Evolutionary conservation across 2,797 vertebrate species (phyloP).

Genomic region (Argya squamiceps): DNA sequence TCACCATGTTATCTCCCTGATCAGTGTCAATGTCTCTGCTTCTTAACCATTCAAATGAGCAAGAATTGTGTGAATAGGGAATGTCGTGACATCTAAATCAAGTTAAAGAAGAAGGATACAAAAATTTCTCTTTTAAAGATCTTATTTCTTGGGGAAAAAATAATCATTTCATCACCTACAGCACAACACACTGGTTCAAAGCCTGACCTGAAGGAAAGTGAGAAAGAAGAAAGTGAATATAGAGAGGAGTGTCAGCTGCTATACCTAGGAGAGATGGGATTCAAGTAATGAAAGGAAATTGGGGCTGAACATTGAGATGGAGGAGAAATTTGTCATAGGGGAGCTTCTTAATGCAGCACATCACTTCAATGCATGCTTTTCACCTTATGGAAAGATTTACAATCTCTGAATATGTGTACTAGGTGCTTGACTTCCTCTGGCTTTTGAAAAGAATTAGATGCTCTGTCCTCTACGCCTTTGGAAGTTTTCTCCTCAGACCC

Average conservation of each 20-base stretch:
- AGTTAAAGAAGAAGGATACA: not conserved
- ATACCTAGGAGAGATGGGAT: not conserved
- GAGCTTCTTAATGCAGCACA: not conserved
- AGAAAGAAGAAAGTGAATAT: constrained; percentile 15
- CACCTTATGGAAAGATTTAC: not conserved
- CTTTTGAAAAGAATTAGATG: not conserved
- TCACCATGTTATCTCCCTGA: not conserved
- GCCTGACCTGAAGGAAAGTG: constrained; percentile 36
- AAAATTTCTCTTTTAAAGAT: not conserved
- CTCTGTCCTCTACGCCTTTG: not conserved
- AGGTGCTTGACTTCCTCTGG: not conserved
- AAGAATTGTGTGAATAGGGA: not conserved
- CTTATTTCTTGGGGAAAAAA: accelerated
- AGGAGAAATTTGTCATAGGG: not conserved
- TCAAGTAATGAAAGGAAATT: constrained; percentile 28
- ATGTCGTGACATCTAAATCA: not conserved
- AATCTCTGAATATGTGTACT: not conserved
- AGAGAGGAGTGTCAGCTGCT: not conserved
- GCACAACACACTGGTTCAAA: constrained; percentile 8
- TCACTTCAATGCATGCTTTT: not conserved
- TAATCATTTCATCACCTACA: not conserved
- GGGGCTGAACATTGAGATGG: not conserved
- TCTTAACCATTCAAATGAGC: not conserved
- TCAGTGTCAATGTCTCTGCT: not conserved
- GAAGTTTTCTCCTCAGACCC: constrained; percentile 12